Evolutionary conservation across 1,140 invertebrate genomes (phyloP).

Genomic region (Euglossa dilemma): DNA sequence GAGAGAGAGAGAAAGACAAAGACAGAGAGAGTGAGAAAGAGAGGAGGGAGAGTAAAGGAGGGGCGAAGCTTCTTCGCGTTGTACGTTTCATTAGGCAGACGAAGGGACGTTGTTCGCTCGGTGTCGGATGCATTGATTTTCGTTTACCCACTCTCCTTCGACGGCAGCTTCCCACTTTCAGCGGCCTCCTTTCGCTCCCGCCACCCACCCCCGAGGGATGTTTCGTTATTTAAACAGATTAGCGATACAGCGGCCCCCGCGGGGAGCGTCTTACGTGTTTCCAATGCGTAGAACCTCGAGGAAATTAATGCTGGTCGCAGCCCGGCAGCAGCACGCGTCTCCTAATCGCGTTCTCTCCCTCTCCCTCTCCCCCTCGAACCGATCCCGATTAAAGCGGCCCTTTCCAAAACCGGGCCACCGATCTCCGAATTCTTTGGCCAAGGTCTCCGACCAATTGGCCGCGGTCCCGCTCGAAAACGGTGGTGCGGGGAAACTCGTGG

Average conservation of each 20-base stretch:
- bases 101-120: constrained; percentile 60
- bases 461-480: not conserved
- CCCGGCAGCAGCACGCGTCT: not conserved
- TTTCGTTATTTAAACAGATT: constrained; percentile 82
- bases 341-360: constrained; percentile 3
- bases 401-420: not conserved
- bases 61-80: constrained; percentile 26
- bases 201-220: constrained; percentile 68
- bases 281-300: constrained; percentile 69
- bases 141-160: constrained; percentile 72
- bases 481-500: constrained; percentile 43
- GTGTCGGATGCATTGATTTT: constrained; percentile 77
- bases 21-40: no score
- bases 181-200: constrained; percentile 43
- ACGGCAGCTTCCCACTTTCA: constrained; percentile 18
- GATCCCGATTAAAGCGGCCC: not conserved
- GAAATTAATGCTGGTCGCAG: constrained; percentile 73
- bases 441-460: constrained; percentile 19
- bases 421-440: constrained; percentile 32
- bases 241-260: constrained; percentile 73
- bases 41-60: not conserved
- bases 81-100: constrained; percentile 65
- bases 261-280: constrained; percentile 79
- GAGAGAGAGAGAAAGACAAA: not conserved
- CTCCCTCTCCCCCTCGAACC: no score